Conservation (phyloP, 2,888 invertebrate genomes). For the Macaria notata region DNA sequence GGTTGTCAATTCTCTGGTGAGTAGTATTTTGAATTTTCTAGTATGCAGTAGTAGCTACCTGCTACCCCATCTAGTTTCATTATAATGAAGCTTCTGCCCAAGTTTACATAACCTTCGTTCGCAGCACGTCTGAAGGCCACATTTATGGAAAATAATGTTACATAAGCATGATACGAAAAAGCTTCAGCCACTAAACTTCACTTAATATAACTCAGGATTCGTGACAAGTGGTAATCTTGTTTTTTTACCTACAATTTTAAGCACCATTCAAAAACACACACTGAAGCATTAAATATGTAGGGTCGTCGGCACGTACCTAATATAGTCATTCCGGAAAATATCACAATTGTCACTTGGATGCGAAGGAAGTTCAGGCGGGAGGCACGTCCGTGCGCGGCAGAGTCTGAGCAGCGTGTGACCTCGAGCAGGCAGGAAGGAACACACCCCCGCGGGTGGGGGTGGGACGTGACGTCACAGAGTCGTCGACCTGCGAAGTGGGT, state of each 20-base stretch:
- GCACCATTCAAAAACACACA: not conserved
- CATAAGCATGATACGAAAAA: slow-evolving; percentile 38
- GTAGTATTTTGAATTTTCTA: too few species aligned
- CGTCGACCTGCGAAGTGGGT: slow-evolving; percentile 74
- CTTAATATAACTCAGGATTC: slow-evolving; percentile 20
- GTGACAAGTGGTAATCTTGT: slow-evolving; percentile 13
- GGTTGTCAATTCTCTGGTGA: too few species aligned
- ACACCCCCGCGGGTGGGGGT: slow-evolving; percentile 61
- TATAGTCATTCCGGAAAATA: slow-evolving; percentile 58
- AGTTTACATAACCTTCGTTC: slow-evolving; percentile 28
- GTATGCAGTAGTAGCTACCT: too few species aligned
- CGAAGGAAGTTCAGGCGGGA: slow-evolving; percentile 30
- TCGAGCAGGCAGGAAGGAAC: slow-evolving; percentile 55
- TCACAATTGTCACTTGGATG: slow-evolving; percentile 37
- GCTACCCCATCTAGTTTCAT: too few species aligned
- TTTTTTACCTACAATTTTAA: not conserved
- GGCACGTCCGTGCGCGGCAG: slow-evolving; percentile 57
- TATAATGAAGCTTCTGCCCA: not conserved
- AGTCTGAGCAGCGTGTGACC: slow-evolving; percentile 67
- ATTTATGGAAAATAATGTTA: slow-evolving; percentile 45
- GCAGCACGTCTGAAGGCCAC: slow-evolving; percentile 42
- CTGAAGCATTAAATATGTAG: not conserved
- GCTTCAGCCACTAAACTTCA: slow-evolving; percentile 20
- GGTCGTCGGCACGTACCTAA: slow-evolving; percentile 53
- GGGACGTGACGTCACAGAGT: slow-evolving; percentile 76